These are phyloP conservation scores for Oncorhynchus mykiss DNA, from an alignment of 2,113 vertebrate genomes.

Conservation along the genomic window DNA sequence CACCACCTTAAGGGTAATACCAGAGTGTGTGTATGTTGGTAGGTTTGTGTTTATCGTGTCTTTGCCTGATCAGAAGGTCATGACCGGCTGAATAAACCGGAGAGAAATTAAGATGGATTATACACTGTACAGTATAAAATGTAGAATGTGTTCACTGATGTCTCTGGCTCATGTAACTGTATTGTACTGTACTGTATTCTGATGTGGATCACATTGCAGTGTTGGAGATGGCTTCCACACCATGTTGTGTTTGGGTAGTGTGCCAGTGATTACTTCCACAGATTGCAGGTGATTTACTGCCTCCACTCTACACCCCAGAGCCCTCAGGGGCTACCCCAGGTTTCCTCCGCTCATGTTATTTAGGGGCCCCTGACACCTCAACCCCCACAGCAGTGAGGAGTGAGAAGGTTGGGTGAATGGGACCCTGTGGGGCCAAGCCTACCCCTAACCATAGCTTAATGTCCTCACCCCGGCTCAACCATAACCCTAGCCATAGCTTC, in stretches of 20 bases:
- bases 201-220: background rate
- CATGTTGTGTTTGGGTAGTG: background rate
- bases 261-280: slow-evolving; percentile 31
- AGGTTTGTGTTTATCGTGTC: background rate
- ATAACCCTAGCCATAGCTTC: too few relatives aligned
- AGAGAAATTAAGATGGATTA: background rate
- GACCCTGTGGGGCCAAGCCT: too few relatives aligned
- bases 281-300: slow-evolving; percentile 30
- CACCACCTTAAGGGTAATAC: background rate
- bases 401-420: too few relatives aligned
- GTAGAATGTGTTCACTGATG: background rate
- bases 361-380: slow-evolving; percentile 9
- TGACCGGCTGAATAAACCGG: background rate
- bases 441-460: too few relatives aligned
- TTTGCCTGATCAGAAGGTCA: background rate
- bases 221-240: background rate
- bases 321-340: background rate
- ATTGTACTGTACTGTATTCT: background rate
- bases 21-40: background rate
- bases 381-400: background rate
- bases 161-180: background rate
- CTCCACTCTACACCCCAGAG: background rate
- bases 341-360: slow-evolving; percentile 35
- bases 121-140: background rate
- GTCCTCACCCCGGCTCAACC: too few relatives aligned